A percentile compares a stretch with the other conserved stretches of the same genome.
Conservation (phyloP, 2,113 vertebrate genomes). For the Melanocharis versteri region DNA sequence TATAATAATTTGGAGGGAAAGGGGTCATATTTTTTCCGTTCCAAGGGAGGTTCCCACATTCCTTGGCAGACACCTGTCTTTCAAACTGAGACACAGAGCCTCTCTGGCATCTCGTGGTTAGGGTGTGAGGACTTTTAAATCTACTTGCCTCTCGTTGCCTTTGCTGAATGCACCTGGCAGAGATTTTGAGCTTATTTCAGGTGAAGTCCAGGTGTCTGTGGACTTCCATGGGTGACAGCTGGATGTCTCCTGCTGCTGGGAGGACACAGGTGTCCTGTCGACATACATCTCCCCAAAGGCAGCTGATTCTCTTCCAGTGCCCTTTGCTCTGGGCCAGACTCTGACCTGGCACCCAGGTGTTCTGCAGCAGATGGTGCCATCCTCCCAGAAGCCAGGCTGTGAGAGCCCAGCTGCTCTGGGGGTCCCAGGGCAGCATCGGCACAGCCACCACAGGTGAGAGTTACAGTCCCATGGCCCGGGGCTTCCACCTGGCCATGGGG, state of each 20-base stretch:
- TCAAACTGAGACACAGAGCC: neutral
- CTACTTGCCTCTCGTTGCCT: neutral
- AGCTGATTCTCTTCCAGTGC: neutral
- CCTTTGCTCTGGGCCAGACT: neutral
- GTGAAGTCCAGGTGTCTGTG: neutral
- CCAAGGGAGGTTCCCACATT: too few species aligned
- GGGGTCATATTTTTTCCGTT: neutral
- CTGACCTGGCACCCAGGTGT: neutral
- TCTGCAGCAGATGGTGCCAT: neutral
- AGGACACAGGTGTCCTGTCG: neutral
- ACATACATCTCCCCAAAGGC: neutral
- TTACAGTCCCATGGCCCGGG: accelerated
- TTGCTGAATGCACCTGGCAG: neutral
- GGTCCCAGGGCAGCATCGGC: neutral
- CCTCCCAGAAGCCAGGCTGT: neutral
- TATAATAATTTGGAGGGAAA: neutral
- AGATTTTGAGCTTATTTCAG: neutral
- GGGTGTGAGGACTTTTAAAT: neutral
- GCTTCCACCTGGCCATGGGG: neutral
- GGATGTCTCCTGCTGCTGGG: neutral
- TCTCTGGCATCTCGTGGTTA: neutral
- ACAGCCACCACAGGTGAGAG: neutral
- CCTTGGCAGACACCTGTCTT: too few species aligned
- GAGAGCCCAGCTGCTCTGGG: neutral
- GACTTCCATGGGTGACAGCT: neutral